A percentile compares a stretch with the other conserved stretches of the same genome.
These are phyloP conservation scores for Glyphotaelius pellucidus DNA, from an alignment of 2,888 invertebrate species.

Conservation along the genomic window DNA sequence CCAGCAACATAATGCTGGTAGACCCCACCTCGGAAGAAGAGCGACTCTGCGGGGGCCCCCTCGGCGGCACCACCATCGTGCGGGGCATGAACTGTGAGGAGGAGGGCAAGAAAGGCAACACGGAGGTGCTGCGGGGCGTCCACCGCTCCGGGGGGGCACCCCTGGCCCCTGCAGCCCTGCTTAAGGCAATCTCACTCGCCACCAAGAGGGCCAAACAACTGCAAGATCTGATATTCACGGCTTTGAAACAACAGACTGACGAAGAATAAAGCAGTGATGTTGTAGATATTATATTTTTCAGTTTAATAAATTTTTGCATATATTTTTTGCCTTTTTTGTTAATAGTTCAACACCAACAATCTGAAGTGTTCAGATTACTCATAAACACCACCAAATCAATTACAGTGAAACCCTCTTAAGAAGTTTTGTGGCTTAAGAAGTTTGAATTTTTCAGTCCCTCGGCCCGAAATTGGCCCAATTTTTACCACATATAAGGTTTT, in stretches of 20 bases:
- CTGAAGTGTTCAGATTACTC: too few relatives aligned
- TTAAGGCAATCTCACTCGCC: conserved; percentile 57
- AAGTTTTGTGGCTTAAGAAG: too few relatives aligned
- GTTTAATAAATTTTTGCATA: conserved; percentile 5
- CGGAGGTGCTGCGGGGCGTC: conserved; percentile 57
- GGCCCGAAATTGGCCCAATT: too few relatives aligned
- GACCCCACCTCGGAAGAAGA: conserved; percentile 93
- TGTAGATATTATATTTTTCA: background rate
- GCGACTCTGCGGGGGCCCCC: conserved; percentile 81
- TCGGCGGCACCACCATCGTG: conserved; percentile 67
- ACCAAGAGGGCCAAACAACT: conserved; percentile 60
- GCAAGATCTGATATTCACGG: conserved; percentile 57
- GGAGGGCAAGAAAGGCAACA: conserved; percentile 41
- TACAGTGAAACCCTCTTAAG: too few relatives aligned
- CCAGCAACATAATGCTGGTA: conserved; percentile 81
- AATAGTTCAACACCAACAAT: background rate
- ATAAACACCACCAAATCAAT: too few relatives aligned
- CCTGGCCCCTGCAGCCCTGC: conserved; percentile 51
- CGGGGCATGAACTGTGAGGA: conserved; percentile 54
- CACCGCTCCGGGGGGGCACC: conserved; percentile 60
- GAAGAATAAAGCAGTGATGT: conserved; percentile 30
- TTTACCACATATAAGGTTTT: too few relatives aligned
- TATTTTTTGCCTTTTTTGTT: background rate
- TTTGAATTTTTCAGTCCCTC: too few relatives aligned
- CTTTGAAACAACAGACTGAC: conserved; percentile 42